Base-by-base conservation (phyloP, 2,888 invertebrate species). In the Aleiodes alternator region DNA sequence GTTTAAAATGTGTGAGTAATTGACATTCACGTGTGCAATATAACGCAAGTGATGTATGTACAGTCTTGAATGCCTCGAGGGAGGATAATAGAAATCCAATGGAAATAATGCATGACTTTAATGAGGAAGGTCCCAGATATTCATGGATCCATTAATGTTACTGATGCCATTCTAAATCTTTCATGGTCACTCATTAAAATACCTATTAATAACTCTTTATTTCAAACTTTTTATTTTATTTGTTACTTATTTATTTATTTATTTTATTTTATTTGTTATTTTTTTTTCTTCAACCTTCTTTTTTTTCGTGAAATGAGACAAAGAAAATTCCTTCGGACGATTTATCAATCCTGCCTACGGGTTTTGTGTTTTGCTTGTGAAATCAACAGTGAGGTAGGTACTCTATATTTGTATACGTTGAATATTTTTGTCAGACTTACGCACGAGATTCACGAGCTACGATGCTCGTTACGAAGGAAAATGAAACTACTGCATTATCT, bases 401-500 rank as follows among this genome's bases (percentile, higher is more conserved):
- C 48, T 64, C 64, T 16, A 59, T 72, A 72, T 59, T 59, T 50
- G 50, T 51, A 72, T 48, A 64, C 48, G 38, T 43, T 72, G 57
- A 57, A 59, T 55, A 57, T 59, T 59, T 71, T 64, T 64, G 38
- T 43, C 16, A 23, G 43, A 48, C 16, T 69, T 51, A 74, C 69
- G 69, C 73, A 69, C 69, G 69, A 68, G 73, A 73, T 73, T 73
- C 73, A 73, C 50, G 68, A 69, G 69, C 50, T 12, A 12, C 69
- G 73, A 69, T 73, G 73, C 73, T 73, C 73, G 73, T 73, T 73
- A 73, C 57, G 64, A 43, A 43, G 23, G 61, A 43, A 64, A 64
- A 64, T 29, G 16, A 29, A 56, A 56, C 64, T 48, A 64, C 48
- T 48, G 59, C 59, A 64, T 48, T 64, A 16, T 34, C 64, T 23